Conservation (phyloP, 2,888 invertebrate species). For the Deilephila porcellus region DNA sequence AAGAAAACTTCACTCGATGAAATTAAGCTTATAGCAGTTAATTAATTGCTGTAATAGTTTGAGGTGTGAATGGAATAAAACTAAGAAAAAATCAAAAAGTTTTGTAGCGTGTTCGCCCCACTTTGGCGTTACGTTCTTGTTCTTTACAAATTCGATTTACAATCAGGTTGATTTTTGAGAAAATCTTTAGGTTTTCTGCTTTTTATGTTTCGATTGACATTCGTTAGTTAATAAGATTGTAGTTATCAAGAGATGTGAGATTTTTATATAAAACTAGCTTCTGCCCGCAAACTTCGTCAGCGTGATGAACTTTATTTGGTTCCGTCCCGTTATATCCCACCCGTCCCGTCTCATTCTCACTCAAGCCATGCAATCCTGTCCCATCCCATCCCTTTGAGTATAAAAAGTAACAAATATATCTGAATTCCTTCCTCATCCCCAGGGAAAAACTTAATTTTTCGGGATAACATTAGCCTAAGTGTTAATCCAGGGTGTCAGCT, state of each 20-base stretch:
- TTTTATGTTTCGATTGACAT: neutral
- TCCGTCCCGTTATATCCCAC: too few relatives aligned
- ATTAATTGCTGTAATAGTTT: conserved; percentile 18
- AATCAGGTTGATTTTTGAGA: conserved; percentile 9
- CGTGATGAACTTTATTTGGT: too few relatives aligned
- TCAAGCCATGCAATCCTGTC: too few relatives aligned
- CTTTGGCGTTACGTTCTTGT: neutral
- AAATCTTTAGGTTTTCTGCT: neutral
- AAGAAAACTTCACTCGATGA: conserved; percentile 10
- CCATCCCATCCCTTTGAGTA: too few relatives aligned
- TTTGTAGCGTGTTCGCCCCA: neutral
- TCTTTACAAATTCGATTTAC: conserved; percentile 10
- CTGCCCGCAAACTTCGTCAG: too few relatives aligned
- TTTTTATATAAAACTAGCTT: neutral
- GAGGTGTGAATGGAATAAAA: neutral
- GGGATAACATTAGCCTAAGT: too few relatives aligned
- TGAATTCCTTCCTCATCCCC: too few relatives aligned
- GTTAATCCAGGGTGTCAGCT: too few relatives aligned
- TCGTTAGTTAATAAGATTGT: conserved; percentile 1
- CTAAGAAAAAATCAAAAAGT: conserved; percentile 8
- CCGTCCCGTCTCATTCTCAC: too few relatives aligned
- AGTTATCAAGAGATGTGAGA: neutral
- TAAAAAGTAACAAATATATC: too few relatives aligned
- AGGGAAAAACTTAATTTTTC: too few relatives aligned
- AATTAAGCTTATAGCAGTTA: conserved; percentile 10